Evolutionary conservation across 2,888 invertebrate species (phyloP).

Genomic region (Ceriagrion tenellum): DNA sequence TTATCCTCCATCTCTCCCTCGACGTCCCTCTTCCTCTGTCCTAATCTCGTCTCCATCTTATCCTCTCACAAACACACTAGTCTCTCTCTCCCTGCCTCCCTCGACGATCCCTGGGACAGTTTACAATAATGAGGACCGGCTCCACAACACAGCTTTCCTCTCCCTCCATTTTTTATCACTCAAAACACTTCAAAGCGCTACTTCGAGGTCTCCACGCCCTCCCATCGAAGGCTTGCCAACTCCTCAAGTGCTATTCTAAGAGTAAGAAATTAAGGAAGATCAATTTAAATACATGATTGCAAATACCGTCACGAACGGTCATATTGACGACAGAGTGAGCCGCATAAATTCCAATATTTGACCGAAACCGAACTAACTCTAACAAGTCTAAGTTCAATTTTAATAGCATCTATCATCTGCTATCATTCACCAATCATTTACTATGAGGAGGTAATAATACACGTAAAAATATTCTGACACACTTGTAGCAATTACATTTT

Average conservation of each 20-base stretch:
- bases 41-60: background rate
- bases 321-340: too few relatives aligned
- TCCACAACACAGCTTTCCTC: background rate
- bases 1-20: background rate
- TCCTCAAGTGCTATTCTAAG: background rate
- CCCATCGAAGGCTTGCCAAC: background rate
- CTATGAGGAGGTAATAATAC: too few relatives aligned
- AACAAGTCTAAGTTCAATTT: too few relatives aligned
- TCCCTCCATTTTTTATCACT: background rate
- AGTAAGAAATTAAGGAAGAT: too few relatives aligned
- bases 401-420: too few relatives aligned
- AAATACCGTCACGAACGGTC: too few relatives aligned
- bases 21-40: background rate
- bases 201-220: background rate
- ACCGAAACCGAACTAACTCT: too few relatives aligned
- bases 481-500: too few relatives aligned
- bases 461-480: too few relatives aligned
- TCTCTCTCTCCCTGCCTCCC: background rate
- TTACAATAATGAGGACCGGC: background rate
- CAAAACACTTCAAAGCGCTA: background rate
- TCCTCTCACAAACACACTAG: background rate
- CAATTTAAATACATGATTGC: too few relatives aligned
- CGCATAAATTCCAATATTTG: too few relatives aligned
- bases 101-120: background rate
- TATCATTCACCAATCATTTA: too few relatives aligned